phyloP scores from a whole-genome alignment of 2,113 vertebrate species.

The Hirundichthys speculiger region DNA sequence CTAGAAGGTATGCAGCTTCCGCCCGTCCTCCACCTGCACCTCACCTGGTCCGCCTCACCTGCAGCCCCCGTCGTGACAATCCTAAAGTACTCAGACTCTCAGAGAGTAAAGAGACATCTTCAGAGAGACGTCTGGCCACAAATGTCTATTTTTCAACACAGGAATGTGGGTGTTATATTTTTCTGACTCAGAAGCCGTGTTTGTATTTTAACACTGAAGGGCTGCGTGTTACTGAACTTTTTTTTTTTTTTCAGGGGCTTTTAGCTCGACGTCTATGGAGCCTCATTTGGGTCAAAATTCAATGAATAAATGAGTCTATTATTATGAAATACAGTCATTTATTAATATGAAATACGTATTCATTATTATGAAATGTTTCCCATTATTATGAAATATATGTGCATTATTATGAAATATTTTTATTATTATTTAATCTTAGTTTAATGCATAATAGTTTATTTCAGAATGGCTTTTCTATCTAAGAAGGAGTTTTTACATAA shows the following conservation, averaged over 20 bases:
- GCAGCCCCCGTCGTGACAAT: constrained; percentile 56
- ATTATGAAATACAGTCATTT: too few relatives aligned
- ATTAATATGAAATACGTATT: too few relatives aligned
- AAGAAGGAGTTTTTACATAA: too few relatives aligned
- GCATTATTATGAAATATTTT: too few relatives aligned
- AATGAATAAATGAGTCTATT: too few relatives aligned
- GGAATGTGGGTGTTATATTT: constrained; percentile 74
- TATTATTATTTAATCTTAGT: too few relatives aligned
- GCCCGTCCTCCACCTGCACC: background rate
- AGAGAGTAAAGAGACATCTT: background rate
- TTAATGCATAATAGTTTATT: too few relatives aligned
- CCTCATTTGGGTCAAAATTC: too few relatives aligned
- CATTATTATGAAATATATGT: too few relatives aligned
- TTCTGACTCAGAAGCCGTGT: constrained; percentile 52
- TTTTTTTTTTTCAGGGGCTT: constrained; percentile 69
- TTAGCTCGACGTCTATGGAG: constrained; percentile 60
- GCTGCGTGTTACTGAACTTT: constrained; percentile 68
- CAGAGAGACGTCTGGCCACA: constrained; percentile 70
- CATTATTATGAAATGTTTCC: too few relatives aligned
- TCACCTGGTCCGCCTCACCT: too few relatives aligned
- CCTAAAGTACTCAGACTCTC: constrained; percentile 27
- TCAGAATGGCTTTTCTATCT: too few relatives aligned
- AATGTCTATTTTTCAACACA: constrained; percentile 77
- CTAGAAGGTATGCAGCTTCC: background rate
- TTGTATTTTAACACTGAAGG: constrained; percentile 74